Percentiles rank a stretch among this genome's conserved stretches.
Evolutionary conservation across 2,797 vertebrate species (phyloP).

Genomic region (Zenarchopterus dispar): DNA sequence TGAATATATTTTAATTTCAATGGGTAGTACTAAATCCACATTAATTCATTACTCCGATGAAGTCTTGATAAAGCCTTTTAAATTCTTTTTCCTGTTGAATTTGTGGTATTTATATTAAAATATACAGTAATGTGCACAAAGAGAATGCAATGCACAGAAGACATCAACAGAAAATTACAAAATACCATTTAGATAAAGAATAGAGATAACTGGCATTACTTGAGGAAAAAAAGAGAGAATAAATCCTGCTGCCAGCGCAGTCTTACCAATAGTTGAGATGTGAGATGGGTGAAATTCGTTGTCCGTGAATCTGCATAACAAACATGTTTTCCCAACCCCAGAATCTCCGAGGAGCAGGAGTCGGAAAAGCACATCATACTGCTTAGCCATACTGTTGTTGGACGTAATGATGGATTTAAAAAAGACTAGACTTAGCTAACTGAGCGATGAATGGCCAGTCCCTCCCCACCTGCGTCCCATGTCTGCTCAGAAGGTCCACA

Average conservation of each 20-base stretch:
- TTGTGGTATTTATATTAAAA: neutral
- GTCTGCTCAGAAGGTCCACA: slow-evolving; percentile 58
- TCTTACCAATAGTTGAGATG: slow-evolving; percentile 98
- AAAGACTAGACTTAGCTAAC: slow-evolving; percentile 63
- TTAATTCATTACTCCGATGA: neutral
- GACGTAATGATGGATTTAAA: slow-evolving; percentile 44
- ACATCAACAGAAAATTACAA: slow-evolving; percentile 8
- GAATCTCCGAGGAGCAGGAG: slow-evolving; percentile 97
- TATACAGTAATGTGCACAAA: neutral
- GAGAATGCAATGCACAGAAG: slow-evolving; percentile 1
- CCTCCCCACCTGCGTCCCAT: slow-evolving; percentile 63
- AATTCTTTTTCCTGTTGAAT: neutral
- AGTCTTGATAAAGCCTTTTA: neutral
- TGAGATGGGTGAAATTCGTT: slow-evolving; percentile 97
- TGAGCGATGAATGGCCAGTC: slow-evolving; percentile 57
- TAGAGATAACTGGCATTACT: too few species aligned
- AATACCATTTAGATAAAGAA: slow-evolving; percentile 4
- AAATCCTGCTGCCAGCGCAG: slow-evolving; percentile 4
- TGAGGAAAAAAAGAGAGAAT: too few species aligned
- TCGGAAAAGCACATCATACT: slow-evolving; percentile 97
- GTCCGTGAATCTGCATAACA: slow-evolving; percentile 97
- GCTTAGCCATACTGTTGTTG: slow-evolving; percentile 89
- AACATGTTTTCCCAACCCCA: slow-evolving; percentile 97
- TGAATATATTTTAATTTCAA: neutral
- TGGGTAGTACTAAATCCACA: neutral